phyloP scores from a whole-genome alignment of 2,888 invertebrate genomes.

The Thysanoteuthis rhombus region DNA sequence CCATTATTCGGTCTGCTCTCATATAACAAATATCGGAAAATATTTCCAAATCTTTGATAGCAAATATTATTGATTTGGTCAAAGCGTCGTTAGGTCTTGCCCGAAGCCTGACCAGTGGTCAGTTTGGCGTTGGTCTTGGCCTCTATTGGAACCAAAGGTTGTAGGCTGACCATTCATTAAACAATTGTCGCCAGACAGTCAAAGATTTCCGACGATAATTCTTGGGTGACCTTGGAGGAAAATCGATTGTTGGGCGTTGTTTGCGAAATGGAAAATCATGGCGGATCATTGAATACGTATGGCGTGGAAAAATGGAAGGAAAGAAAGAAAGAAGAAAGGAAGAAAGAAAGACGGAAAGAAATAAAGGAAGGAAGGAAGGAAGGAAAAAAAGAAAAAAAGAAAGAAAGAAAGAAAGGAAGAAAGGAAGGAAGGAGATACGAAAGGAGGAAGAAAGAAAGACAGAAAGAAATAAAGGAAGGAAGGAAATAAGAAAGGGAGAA shows the following conservation, averaged over 20 bases:
- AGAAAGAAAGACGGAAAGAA: too few relatives aligned
- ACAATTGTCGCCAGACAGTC: neutral
- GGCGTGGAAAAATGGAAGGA: too few relatives aligned
- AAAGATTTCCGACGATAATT: neutral
- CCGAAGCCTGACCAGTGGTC: neutral
- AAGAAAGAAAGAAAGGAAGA: too few relatives aligned
- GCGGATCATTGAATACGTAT: too few relatives aligned
- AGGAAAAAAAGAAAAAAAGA: too few relatives aligned
- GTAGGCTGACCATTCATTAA: neutral
- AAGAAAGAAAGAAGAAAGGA: too few relatives aligned
- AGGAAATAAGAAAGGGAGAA: too few relatives aligned
- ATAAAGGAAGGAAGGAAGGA: too few relatives aligned
- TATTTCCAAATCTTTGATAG: neutral
- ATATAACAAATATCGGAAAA: neutral
- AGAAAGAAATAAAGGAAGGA: too few relatives aligned
- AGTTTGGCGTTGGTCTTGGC: neutral
- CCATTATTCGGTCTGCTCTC: neutral
- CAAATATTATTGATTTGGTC: neutral
- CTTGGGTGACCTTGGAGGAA: neutral
- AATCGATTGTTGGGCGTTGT: neutral
- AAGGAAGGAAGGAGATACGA: too few relatives aligned
- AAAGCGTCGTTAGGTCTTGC: neutral
- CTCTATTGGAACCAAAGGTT: neutral
- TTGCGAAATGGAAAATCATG: neutral
- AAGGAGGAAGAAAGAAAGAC: too few relatives aligned